Evolutionary conservation across 2,113 vertebrate species (phyloP).

Genomic region (Chloropsis cyanopogon): DNA sequence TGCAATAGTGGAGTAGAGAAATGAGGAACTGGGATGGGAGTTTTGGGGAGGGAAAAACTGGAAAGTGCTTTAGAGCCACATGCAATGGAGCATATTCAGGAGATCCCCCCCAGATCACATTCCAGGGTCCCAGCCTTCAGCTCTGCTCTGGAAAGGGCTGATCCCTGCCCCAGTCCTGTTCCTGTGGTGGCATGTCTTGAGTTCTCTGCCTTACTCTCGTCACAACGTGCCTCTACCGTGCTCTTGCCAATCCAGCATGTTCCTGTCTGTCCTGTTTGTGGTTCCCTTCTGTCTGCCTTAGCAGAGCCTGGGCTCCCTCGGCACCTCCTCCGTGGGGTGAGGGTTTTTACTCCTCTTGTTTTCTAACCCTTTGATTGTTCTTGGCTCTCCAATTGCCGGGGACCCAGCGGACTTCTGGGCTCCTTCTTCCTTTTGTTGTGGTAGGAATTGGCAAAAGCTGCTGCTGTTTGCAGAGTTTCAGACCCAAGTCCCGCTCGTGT

Average conservation of each 20-base stretch:
- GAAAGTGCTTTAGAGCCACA: fast-evolving
- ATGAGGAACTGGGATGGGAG: background rate
- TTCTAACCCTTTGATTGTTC: conserved; percentile 10
- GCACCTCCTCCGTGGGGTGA: background rate
- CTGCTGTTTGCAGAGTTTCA: background rate
- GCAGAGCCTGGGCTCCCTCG: background rate
- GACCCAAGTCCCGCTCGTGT: background rate
- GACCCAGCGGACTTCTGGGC: background rate
- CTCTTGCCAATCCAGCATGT: background rate
- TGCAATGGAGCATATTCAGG: background rate
- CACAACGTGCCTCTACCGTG: background rate
- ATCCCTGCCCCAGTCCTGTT: background rate
- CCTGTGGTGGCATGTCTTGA: background rate
- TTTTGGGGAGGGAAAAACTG: background rate
- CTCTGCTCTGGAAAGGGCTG: background rate
- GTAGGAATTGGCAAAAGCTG: background rate
- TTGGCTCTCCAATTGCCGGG: background rate
- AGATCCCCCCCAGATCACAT: fast-evolving
- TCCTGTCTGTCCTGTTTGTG: background rate
- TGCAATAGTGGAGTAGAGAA: background rate
- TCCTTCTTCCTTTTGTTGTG: conserved; percentile 38
- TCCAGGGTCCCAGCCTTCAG: background rate
- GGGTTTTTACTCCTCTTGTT: background rate
- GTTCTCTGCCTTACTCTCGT: background rate
- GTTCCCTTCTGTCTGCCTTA: background rate